These are phyloP conservation scores for Cromileptes altivelis DNA, from an alignment of 2,113 vertebrate species.

Conservation along the genomic window DNA sequence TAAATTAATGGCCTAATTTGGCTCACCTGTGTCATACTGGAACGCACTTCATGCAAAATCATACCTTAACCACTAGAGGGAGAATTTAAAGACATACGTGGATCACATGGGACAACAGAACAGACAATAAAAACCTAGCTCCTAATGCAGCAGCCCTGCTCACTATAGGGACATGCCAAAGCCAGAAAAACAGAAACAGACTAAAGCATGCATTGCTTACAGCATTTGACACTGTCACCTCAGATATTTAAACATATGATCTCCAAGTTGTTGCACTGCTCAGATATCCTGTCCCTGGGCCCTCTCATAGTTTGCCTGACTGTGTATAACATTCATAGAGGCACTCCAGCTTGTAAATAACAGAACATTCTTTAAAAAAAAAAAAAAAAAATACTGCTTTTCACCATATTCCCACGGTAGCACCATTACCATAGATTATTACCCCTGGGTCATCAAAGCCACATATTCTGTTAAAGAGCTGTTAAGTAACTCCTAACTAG, in stretches of 20 bases:
- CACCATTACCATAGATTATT: not conserved
- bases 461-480: not conserved
- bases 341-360: not conserved
- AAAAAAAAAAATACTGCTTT: not conserved
- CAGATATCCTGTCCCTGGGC: not conserved
- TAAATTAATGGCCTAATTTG: not conserved
- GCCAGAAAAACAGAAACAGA: not conserved
- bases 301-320: not conserved
- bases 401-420: not conserved
- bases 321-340: not conserved
- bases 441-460: not conserved
- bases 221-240: not conserved
- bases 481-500: slow-evolving; percentile 1
- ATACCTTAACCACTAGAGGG: slow-evolving; percentile 15
- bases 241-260: not conserved
- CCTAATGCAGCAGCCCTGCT: not conserved
- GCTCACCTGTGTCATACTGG: not conserved
- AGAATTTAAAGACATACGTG: not conserved
- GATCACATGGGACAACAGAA: not conserved
- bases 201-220: not conserved
- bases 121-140: not conserved
- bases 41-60: not conserved
- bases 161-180: not conserved
- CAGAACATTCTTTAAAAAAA: not conserved
- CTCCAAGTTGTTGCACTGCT: not conserved